phyloP scores from a whole-genome alignment of 2,888 invertebrate species.

The Rhaphigaster nebulosa region DNA sequence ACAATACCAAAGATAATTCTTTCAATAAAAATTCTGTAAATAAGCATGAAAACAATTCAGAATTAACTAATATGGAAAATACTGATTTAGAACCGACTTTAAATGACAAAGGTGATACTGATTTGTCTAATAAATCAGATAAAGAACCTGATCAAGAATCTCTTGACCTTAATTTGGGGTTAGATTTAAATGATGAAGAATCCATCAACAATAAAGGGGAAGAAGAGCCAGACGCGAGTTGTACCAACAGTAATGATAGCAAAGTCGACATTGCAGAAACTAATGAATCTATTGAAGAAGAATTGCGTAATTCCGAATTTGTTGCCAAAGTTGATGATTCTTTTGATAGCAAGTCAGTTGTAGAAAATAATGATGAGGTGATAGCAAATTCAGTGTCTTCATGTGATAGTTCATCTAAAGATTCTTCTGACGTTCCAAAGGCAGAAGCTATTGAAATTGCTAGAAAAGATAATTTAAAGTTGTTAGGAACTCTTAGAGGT shows the following conservation, averaged over 20 bases:
- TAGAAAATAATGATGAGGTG: background rate
- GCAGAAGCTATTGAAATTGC: conserved; percentile 36
- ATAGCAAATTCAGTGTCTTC: conserved; percentile 17
- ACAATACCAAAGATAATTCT: background rate
- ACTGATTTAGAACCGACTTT: background rate
- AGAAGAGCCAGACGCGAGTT: conserved; percentile 1
- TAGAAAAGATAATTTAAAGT: conserved; percentile 19
- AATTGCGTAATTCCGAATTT: conserved; percentile 70
- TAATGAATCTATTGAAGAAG: conserved; percentile 65
- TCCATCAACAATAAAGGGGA: background rate
- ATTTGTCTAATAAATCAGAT: conserved; percentile 11
- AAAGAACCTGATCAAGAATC: conserved; percentile 30
- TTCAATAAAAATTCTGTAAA: conserved; percentile 51
- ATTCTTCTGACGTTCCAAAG: conserved; percentile 8
- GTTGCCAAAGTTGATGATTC: background rate
- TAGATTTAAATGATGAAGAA: conserved; percentile 36
- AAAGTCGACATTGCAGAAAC: conserved; percentile 67
- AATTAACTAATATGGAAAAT: conserved; percentile 1
- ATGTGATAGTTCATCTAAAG: background rate
- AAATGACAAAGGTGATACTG: background rate
- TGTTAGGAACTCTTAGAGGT: conserved; percentile 31
- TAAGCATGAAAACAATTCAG: conserved; percentile 54
- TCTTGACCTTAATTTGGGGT: conserved; percentile 35
- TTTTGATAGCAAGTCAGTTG: background rate
- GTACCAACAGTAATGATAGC: conserved; percentile 63